These are phyloP conservation scores for Sebastes glaucus DNA, from an alignment of 2,797 vertebrate genomes.

Conservation along the genomic window DNA sequence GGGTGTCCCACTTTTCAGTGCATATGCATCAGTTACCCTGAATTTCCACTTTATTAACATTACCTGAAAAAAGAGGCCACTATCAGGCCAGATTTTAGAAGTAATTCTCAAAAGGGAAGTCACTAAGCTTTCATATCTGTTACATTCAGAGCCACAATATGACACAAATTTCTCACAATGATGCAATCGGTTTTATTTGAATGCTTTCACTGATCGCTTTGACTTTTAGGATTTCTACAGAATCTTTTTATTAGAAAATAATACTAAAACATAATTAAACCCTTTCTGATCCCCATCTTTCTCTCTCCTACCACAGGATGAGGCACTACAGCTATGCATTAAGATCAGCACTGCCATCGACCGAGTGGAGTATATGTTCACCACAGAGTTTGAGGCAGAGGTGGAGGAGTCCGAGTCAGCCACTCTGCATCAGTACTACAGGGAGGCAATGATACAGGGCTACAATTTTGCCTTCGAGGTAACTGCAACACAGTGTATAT, in stretches of 20 bases:
- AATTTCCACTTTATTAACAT: not conserved
- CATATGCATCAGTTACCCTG: not conserved
- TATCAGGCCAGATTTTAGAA: not conserved
- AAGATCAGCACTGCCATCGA: constrained; percentile 94
- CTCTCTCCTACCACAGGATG: constrained; percentile 80
- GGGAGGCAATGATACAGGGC: constrained; percentile 98
- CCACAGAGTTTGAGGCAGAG: constrained; percentile 92
- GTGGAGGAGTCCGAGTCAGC: constrained; percentile 93
- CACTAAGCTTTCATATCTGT: constrained; percentile 1
- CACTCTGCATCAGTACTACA: constrained; percentile 95
- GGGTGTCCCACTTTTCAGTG: constrained; percentile 36
- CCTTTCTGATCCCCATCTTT: not conserved
- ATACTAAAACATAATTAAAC: not conserved
- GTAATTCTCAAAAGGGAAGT: not conserved
- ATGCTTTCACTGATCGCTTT: not conserved
- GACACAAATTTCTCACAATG: not conserved
- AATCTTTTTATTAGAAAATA: not conserved
- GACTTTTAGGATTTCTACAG: not conserved
- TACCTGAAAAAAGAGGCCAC: not conserved
- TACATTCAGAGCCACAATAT: not conserved
- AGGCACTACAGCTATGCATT: constrained; percentile 94
- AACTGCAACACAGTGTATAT: not conserved
- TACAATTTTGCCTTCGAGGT: constrained; percentile 99
- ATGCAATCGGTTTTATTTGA: not conserved
- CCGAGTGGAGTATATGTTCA: constrained; percentile 95